A percentile compares a stretch with the other conserved stretches of the same genome.
phyloP scores from a whole-genome alignment of 53 echinoderm and acorn worm species.

The Holothuria scabra region DNA sequence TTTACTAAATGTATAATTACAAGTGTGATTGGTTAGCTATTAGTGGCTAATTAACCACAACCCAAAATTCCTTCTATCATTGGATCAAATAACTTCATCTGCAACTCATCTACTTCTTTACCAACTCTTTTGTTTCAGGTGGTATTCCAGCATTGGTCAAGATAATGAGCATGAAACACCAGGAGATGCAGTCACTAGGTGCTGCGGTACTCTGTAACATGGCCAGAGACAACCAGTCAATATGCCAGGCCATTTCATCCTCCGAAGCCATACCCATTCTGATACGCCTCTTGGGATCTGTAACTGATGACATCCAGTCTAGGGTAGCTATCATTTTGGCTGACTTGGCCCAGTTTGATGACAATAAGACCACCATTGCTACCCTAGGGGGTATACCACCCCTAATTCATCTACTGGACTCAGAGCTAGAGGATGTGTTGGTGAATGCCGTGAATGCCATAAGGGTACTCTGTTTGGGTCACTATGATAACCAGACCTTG shows the following conservation, averaged over 20 bases:
- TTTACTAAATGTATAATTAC: too few relatives aligned
- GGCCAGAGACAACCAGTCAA: slow-evolving; percentile 61
- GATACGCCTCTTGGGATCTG: slow-evolving; percentile 64
- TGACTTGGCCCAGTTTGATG: slow-evolving; percentile 70
- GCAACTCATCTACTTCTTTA: too few relatives aligned
- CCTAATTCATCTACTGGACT: slow-evolving; percentile 79
- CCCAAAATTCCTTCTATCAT: too few relatives aligned
- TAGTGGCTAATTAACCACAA: too few relatives aligned
- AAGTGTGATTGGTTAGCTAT: too few relatives aligned
- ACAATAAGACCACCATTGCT: slow-evolving; percentile 76
- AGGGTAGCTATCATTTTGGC: slow-evolving; percentile 87
- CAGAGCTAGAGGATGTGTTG: slow-evolving; percentile 94
- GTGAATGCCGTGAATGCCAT: slow-evolving; percentile 90
- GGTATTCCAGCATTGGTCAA: slow-evolving; percentile 93
- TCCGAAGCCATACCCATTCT: slow-evolving; percentile 83
- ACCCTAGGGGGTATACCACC: slow-evolving; percentile 79
- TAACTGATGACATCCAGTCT: slow-evolving; percentile 81
- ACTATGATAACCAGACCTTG: slow-evolving; percentile 83
- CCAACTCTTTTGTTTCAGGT: slow-evolving; percentile 55
- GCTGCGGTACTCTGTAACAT: slow-evolving; percentile 98
- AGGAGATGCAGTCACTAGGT: slow-evolving; percentile 93
- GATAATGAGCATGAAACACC: slow-evolving; percentile 71
- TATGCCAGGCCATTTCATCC: slow-evolving; percentile 67
- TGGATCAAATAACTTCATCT: too few relatives aligned
- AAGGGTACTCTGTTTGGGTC: slow-evolving; percentile 80